A percentile compares a stretch with the other conserved stretches of the same genome.
These are phyloP conservation scores for Euglossa dilemma DNA, from an alignment of 1,140 invertebrate genomes.

Conservation along the genomic window DNA sequence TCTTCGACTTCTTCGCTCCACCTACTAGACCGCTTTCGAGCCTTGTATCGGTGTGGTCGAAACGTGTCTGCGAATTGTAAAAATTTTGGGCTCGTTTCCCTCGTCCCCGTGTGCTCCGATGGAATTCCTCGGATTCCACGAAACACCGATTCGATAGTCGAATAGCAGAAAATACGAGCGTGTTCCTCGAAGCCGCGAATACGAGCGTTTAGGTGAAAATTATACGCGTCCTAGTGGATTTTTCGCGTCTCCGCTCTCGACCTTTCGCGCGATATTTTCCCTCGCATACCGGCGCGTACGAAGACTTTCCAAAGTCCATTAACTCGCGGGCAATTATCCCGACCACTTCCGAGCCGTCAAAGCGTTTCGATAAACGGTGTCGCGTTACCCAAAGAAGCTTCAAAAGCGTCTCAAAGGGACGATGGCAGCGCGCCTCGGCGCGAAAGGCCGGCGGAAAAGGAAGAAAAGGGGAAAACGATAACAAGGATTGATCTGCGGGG, in stretches of 20 bases:
- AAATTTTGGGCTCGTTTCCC: not conserved
- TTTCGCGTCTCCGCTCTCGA: not conserved
- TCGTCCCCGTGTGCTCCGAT: too few species aligned
- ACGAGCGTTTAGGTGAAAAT: not conserved
- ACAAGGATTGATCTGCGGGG: constrained; percentile 61
- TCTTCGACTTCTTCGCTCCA: not conserved
- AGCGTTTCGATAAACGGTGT: constrained; percentile 25
- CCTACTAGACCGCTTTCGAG: constrained; percentile 11
- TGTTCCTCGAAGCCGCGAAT: not conserved
- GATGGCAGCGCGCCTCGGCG: not conserved
- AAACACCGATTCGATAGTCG: not conserved
- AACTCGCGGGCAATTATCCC: not conserved
- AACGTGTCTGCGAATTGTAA: not conserved
- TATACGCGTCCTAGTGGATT: not conserved
- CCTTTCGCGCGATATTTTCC: not conserved
- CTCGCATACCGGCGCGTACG: not conserved
- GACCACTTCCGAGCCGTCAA: not conserved
- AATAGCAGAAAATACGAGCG: not conserved
- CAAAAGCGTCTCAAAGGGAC: constrained; percentile 1
- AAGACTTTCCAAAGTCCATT: constrained; percentile 21
- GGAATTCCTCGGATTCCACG: not conserved
- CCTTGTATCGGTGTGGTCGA: not conserved
- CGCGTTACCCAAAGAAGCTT: constrained; percentile 17
- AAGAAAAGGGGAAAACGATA: constrained; percentile 35
- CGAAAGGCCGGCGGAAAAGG: not conserved